Evolutionary conservation across 2,113 vertebrate genomes (phyloP), one percentile per base, ranked within the genome.

Genomic region (Polyodon spathula): DNA sequence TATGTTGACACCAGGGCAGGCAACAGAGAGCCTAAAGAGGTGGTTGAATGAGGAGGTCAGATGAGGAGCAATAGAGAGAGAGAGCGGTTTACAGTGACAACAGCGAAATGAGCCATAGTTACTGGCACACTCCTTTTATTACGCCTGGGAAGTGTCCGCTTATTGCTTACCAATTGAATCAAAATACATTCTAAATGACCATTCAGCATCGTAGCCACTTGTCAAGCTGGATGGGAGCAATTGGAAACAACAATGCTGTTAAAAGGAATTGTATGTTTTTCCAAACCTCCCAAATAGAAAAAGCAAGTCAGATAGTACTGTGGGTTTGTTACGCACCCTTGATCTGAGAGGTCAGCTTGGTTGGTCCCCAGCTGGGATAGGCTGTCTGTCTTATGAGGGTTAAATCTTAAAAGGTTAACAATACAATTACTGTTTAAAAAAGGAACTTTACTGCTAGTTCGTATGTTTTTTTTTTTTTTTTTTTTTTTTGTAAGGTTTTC

Each of bases 151-250:
- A 55, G 53, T 55, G 53, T 27, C 53, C 37, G 48, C 53, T 55
- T 55, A 55, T 6, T 8, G 53, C 53, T 55, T 17, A 37, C 2
- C 16, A 38, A 55, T 55, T 55, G 53, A 4, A 55, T 55, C 8
- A 6, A 55, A 55, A 55, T 37, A 12, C 53, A 55, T 55, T 55
- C 17, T 37, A 55, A 55, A 55, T 53, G 5, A 53, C n/a, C 53
- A 37, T 17, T 55, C 17, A 27, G 27, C 6, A 4, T 37, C 37
- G 9, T 27, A 38, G 4, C 17, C 37, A 55, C 53, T 55, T 4
- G 10, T 55, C 53, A n/a, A 55, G 11, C 53, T 55, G 53, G 16
- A 16, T 16, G 17, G 37, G 17, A 55, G 53, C 9, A 55, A 55
- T 55, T 55, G 53, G 10, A 17, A 55, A 17, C 53, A 55, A 55